Evolutionary conservation across 2,797 vertebrate genomes (phyloP), one percentile per base, ranked within the genome.

Genomic region (Micrastur ruficollis): DNA sequence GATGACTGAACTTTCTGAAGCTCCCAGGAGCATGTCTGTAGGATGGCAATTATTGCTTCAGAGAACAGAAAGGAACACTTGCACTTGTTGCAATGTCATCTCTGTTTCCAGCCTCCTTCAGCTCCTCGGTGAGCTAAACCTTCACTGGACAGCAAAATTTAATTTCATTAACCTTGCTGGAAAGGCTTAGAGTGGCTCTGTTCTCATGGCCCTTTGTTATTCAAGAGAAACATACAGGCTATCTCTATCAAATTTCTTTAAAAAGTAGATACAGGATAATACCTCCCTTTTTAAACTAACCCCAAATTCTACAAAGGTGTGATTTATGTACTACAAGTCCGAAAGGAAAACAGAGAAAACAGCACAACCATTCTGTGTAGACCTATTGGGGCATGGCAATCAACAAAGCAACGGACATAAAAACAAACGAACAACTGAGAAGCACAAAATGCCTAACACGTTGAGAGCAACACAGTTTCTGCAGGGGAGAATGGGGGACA

Each of bases 341-440:
- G 47, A 73, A 95, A 47, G 8, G 9, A 38, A 73, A 93, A 52
- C 15, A 53, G 6, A 53, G 6, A 27, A 67, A 50, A 50, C 15
- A 62, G 0, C 17, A 62, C 15, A 46, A 56, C 3, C 1, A 0
- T 25, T 67, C 34, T 26, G 18, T 47, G 19, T 6, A 66, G 46
- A 73, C 5, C 21, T 44, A 18, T 0, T 29, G 25, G 4, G 26
- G 8, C 12, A 52, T 1, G 8, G 26, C 38, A 84, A 55, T 6
- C 38, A 55, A 52, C 38, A 68, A 78, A 83, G n/a, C 11, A 25
- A 42, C 3, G 71, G 34, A 59, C 0, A 0, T 16, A 22, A 81
- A 83, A 67, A 5, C 17, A 75, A 86, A 62, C 0, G 1, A 62
- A 42, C 20, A n/a, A 34, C 26, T 55, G n/a, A 72, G 31, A 79